Evolutionary conservation across 2,113 vertebrate species (phyloP), one percentile per base, ranked within the genome.

Genomic region (Alligator mississippiensis): DNA sequence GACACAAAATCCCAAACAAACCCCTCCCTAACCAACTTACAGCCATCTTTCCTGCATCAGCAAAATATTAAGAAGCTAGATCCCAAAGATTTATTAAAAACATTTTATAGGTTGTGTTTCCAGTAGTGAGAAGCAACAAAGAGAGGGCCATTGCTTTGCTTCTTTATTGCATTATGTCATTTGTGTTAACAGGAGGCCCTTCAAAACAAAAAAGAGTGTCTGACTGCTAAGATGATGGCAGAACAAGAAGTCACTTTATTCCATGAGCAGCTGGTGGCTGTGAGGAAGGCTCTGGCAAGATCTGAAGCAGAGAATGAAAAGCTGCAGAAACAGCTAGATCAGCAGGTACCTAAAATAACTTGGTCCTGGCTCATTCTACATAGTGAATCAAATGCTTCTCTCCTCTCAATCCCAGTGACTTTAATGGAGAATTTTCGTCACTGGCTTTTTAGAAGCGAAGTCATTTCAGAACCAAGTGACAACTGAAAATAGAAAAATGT

Each of bases 171-270:
- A 6, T 55, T 81, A 13, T 2, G 27, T 58, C 21, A 30, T 90
- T 95, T 90, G 58, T 83, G 3, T 87, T 94, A 72, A 72, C 96
- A 98, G 98, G 98, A 97, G 93, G 98, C 95, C 85, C 38, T 98
- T 66, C 95, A 90, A 84, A 96, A 89, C 84, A 97, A 96, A 95
- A 96, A 94, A 14, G 92, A 98, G 15, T 91, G 91, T 74, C 78
- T 98, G 55, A 80, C 90, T 57, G 63, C 92, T 92, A 97, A 97
- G 93, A 93, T 98, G 91, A 95, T 92, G 78, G 96, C 97, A 6
- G 98, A 98, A 85, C 95, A 96, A 74, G 97, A 98, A 90, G 96
- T 85, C 80, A 12, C 79, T 79, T 64, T 82, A 0, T 96, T 98
- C 80, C 95, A 84, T 79, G 97, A 96, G 64, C 97, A 98, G 95